These are phyloP conservation scores for Vulpes vulpes DNA, from an alignment of 2,113 vertebrate genomes.

Conservation along the genomic window DNA sequence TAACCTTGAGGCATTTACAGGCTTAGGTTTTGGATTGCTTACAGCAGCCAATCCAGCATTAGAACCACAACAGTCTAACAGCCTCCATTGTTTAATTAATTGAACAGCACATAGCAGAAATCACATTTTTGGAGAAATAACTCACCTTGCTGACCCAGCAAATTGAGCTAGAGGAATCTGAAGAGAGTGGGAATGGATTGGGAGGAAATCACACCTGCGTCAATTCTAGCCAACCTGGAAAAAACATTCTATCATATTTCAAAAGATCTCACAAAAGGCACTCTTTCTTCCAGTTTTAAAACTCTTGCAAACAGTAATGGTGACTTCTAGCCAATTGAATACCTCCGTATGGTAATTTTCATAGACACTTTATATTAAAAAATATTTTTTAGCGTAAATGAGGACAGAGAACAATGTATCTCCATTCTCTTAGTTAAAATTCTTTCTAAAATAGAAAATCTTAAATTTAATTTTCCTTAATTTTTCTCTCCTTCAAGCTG, in stretches of 20 bases:
- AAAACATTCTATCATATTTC: background rate
- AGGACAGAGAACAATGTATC: background rate
- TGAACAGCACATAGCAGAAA: background rate
- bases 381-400: conserved; percentile 27
- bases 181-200: conserved; percentile 9
- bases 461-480: background rate
- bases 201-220: background rate
- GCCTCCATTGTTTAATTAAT: background rate
- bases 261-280: background rate
- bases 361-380: background rate
- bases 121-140: background rate
- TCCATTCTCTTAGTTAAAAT: background rate
- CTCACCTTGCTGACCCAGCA: conserved; percentile 18
- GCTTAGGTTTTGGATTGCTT: background rate
- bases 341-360: background rate
- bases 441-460: conserved; percentile 32
- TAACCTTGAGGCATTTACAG: background rate
- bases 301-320: background rate
- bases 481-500: background rate
- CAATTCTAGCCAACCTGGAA: background rate
- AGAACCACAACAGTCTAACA: background rate
- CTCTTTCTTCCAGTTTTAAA: background rate
- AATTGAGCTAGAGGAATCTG: conserved; percentile 37
- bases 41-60: too few relatives aligned
- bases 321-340: background rate